Percentiles rank a stretch among this genome's conserved stretches.
These are phyloP conservation scores for Drosophila jambulina DNA, from an alignment of 1,140 invertebrate species.

Conservation along the genomic window DNA sequence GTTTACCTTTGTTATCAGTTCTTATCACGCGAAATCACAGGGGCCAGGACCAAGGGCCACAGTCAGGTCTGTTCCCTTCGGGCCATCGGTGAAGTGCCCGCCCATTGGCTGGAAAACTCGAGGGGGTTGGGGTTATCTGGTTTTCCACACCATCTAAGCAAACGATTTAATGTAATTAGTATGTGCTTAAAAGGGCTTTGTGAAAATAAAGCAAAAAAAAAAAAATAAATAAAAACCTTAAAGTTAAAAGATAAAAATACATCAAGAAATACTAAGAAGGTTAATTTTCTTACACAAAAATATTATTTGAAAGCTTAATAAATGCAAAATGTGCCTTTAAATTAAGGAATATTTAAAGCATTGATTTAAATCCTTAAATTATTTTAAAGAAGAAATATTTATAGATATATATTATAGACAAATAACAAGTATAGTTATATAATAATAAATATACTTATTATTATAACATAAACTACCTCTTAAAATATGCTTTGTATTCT, in stretches of 20 bases:
- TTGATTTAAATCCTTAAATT: not conserved
- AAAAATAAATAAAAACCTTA: too few species aligned
- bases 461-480: not conserved
- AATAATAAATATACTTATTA: not conserved
- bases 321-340: too few species aligned
- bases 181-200: not conserved
- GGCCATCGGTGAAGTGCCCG: constrained; percentile 53
- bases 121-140: not conserved
- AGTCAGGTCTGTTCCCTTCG: constrained; percentile 7
- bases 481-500: not conserved
- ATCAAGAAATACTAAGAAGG: too few species aligned
- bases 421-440: too few species aligned
- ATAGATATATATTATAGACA: too few species aligned
- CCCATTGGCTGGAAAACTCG: constrained; percentile 62
- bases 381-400: not conserved
- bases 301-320: too few species aligned
- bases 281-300: not conserved
- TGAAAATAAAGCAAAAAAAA: not conserved
- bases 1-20: constrained; percentile 82
- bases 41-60: constrained; percentile 7
- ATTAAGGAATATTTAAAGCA: too few species aligned
- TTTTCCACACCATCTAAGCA: not conserved
- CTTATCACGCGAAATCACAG: constrained; percentile 61
- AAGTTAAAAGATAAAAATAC: too few species aligned
- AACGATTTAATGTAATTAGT: constrained; percentile 38